These are phyloP conservation scores for Latrodectus geometricus DNA, from an alignment of 1,140 invertebrate species.

Conservation along the genomic window DNA sequence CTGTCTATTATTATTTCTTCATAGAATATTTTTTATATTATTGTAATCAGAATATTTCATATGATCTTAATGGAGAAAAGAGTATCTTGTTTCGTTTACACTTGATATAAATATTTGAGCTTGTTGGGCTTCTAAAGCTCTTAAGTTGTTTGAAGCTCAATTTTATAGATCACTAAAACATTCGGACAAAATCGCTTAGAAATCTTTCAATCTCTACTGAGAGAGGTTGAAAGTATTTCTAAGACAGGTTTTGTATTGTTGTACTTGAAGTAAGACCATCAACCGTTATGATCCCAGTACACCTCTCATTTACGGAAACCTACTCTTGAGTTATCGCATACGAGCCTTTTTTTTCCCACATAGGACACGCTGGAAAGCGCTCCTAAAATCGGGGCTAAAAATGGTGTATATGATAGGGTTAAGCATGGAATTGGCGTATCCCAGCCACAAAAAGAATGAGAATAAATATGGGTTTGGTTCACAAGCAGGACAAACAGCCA, in stretches of 20 bases:
- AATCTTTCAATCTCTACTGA: background rate
- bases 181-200: background rate
- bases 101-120: background rate
- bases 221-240: background rate
- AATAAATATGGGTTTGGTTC: slow-evolving; percentile 81
- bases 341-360: slow-evolving; percentile 43
- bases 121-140: background rate
- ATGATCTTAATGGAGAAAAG: background rate
- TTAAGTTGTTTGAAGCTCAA: background rate
- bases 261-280: background rate
- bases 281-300: background rate
- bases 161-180: background rate
- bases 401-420: slow-evolving; percentile 93
- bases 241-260: background rate
- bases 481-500: slow-evolving; percentile 82
- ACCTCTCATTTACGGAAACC: background rate
- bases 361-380: slow-evolving; percentile 63
- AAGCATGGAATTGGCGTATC: slow-evolving; percentile 90
- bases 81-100: background rate
- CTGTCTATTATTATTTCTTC: too few species aligned
- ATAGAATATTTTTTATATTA: too few species aligned
- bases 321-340: slow-evolving; percentile 8
- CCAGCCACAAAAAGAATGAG: slow-evolving; percentile 88
- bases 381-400: slow-evolving; percentile 65
- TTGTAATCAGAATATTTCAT: too few species aligned